Conservation (phyloP, 2,113 vertebrate species). For the Rhynchomys soricoides region DNA sequence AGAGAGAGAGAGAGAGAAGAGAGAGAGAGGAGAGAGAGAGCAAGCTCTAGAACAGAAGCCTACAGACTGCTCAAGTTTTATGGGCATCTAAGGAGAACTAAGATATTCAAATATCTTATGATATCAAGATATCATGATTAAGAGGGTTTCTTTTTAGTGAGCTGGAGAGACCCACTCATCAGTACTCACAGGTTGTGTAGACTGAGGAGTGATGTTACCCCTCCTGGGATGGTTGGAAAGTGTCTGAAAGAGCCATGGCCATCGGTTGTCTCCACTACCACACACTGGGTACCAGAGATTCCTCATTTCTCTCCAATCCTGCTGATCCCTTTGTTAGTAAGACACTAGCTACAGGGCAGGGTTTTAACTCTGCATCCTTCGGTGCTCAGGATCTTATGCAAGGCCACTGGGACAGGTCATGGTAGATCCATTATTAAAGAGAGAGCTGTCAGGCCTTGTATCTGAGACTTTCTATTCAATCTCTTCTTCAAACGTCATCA, state of each 20-base stretch:
- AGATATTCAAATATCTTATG: neutral
- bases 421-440: neutral
- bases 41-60: neutral
- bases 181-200: neutral
- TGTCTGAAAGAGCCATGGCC: rapidly evolving
- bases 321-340: rapidly evolving
- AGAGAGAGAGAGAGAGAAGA: neutral
- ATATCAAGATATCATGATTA: too few species aligned
- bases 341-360: neutral
- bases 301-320: too few species aligned
- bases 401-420: neutral
- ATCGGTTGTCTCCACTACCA: rapidly evolving
- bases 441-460: neutral
- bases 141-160: neutral
- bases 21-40: neutral
- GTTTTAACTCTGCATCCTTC: rapidly evolving
- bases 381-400: neutral
- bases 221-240: rapidly evolving
- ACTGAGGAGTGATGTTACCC: rapidly evolving
- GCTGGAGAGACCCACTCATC: neutral
- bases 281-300: neutral
- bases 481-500: neutral
- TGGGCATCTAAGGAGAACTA: neutral
- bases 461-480: neutral
- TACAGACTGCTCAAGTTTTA: neutral